Evolutionary conservation across 1,140 invertebrate genomes (phyloP).

Genomic region (Listronotus oregonensis): DNA sequence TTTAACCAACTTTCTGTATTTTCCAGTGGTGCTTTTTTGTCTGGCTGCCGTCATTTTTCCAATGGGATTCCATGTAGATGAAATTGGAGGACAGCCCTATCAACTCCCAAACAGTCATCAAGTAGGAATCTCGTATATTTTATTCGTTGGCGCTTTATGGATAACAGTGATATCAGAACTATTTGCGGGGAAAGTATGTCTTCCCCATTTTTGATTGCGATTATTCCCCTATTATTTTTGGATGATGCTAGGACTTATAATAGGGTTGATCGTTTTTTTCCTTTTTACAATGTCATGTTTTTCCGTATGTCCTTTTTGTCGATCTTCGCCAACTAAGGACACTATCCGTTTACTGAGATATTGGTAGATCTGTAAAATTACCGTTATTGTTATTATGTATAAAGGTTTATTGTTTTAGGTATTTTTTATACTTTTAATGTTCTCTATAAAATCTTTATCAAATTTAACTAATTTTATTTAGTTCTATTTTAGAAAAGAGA

Average conservation of each 20-base stretch:
- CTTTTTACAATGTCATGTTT: background rate
- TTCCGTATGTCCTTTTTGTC: background rate
- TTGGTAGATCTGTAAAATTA: too few species aligned
- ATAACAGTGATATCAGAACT: slow-evolving; percentile 95
- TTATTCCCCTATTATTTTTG: slow-evolving; percentile 10
- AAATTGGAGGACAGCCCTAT: slow-evolving; percentile 94
- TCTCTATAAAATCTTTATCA: too few species aligned
- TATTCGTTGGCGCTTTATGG: slow-evolving; percentile 94
- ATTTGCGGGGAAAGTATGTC: slow-evolving; percentile 96
- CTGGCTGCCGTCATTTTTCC: slow-evolving; percentile 94
- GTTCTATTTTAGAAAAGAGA: too few species aligned
- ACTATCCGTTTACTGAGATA: too few species aligned
- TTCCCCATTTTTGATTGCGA: slow-evolving; percentile 82
- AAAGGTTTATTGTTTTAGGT: too few species aligned
- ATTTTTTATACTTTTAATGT: too few species aligned
- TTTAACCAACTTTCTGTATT: slow-evolving; percentile 30
- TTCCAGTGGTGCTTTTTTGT: slow-evolving; percentile 93
- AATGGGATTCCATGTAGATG: slow-evolving; percentile 92
- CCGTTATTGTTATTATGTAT: too few species aligned
- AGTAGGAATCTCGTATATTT: slow-evolving; percentile 94
- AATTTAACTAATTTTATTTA: too few species aligned
- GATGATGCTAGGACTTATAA: background rate
- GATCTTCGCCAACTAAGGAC: too few species aligned
- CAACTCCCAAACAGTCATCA: slow-evolving; percentile 94
- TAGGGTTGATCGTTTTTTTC: background rate